Conservation (phyloP, 2,113 vertebrate species). For the Lethenteron camtschaticum region DNA sequence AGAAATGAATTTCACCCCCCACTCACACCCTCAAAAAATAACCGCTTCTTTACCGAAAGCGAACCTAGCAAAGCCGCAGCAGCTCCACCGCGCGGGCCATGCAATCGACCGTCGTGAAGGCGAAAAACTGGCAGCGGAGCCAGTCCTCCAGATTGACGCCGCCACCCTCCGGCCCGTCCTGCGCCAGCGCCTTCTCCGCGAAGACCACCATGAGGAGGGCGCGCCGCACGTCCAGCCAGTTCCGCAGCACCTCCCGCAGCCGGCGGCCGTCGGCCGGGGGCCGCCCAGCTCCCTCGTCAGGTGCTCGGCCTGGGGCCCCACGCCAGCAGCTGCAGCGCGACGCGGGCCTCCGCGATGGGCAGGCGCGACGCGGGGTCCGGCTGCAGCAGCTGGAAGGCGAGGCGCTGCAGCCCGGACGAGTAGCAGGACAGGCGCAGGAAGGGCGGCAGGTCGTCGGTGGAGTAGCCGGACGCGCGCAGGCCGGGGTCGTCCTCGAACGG, state of each 20-base stretch:
- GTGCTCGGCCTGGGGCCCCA: constrained; percentile 26
- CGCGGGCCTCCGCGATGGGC: constrained; percentile 15
- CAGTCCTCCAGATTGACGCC: constrained; percentile 28
- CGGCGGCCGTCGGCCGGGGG: constrained; percentile 8
- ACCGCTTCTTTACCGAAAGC: too few species aligned
- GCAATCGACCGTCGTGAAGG: constrained; percentile 16
- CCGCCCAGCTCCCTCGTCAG: constrained; percentile 15
- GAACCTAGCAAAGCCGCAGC: constrained; percentile 11
- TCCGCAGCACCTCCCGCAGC: constrained; percentile 12
- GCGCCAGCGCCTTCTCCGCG: constrained; percentile 17
- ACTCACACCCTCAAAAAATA: too few species aligned
- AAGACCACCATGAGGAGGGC: constrained; percentile 32
- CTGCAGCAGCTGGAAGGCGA: constrained; percentile 23
- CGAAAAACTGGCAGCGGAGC: constrained; percentile 36
- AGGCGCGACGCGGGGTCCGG: constrained; percentile 10
- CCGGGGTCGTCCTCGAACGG: constrained; percentile 8
- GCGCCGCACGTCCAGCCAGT: constrained; percentile 25
- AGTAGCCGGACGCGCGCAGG: neutral
- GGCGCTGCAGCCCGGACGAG: constrained; percentile 15
- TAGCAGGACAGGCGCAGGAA: constrained; percentile 17
- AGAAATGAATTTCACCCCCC: too few species aligned
- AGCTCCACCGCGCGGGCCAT: constrained; percentile 15
- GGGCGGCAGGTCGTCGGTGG: constrained; percentile 9
- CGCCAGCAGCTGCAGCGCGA: constrained; percentile 35
- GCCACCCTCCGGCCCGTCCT: neutral